Percentiles rank a stretch among this genome's conserved stretches.
These are phyloP conservation scores for Pelodytes ibericus DNA, from an alignment of 2,797 vertebrate species.

Conservation along the genomic window DNA sequence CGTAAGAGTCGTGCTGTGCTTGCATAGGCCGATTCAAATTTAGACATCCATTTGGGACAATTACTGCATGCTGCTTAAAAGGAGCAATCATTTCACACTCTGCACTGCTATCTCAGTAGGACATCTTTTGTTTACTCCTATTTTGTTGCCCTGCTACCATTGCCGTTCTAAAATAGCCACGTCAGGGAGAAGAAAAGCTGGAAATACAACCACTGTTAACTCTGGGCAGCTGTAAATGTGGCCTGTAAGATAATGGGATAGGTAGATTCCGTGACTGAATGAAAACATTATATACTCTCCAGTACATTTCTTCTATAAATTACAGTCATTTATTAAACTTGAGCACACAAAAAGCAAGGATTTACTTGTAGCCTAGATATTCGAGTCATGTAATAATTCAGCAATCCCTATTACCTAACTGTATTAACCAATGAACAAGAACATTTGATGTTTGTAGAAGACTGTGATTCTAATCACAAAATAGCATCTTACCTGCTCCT, in stretches of 20 bases:
- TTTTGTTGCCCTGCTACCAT: constrained; percentile 48
- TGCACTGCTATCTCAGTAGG: constrained; percentile 47
- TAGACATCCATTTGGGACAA: constrained; percentile 36
- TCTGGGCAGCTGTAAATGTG: constrained; percentile 38
- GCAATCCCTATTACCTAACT: too few relatives aligned
- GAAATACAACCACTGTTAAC: constrained; percentile 48
- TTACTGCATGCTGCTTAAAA: constrained; percentile 26
- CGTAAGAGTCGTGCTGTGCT: constrained; percentile 26
- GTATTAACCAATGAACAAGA: too few relatives aligned
- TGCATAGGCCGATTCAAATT: constrained; percentile 20
- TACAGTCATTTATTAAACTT: too few relatives aligned
- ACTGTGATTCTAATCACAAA: too few relatives aligned
- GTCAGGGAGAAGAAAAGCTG: constrained; percentile 26
- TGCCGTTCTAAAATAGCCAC: constrained; percentile 31
- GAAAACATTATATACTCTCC: constrained; percentile 27
- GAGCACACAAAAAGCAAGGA: too few relatives aligned
- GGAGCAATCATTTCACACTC: constrained; percentile 16
- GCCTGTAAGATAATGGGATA: constrained; percentile 29
- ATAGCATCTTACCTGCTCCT: too few relatives aligned
- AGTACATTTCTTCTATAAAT: neutral
- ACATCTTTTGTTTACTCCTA: constrained; percentile 47
- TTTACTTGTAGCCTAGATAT: too few relatives aligned
- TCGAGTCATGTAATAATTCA: too few relatives aligned
- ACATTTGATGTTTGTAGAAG: too few relatives aligned
- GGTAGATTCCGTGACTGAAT: constrained; percentile 23